phyloP scores from a whole-genome alignment of 2,888 invertebrate genomes.

The Ennomos fuscantarius region DNA sequence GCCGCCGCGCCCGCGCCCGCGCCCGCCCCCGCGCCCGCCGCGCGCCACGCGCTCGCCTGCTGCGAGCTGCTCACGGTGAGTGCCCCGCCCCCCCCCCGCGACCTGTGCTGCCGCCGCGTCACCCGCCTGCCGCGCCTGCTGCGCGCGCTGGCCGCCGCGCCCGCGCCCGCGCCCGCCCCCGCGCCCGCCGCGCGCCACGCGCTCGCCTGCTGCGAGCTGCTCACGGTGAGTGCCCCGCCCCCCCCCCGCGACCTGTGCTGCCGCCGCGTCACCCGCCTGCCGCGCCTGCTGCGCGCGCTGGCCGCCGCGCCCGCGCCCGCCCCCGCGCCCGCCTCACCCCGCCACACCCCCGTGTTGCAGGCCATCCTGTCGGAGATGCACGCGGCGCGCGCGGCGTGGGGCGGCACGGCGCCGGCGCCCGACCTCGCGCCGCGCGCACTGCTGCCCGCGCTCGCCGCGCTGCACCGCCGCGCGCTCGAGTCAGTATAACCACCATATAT shows the following conservation, averaged over 20 bases:
- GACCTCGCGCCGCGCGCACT: slow-evolving; percentile 48
- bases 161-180: no score
- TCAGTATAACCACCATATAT: no score
- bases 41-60: slow-evolving; percentile 17
- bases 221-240: slow-evolving; percentile 42
- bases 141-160: no score
- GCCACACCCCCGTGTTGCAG: slow-evolving; percentile 37
- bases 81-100: neutral
- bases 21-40: no score
- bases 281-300: neutral
- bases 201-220: slow-evolving; percentile 28
- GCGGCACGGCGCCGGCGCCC: slow-evolving; percentile 48
- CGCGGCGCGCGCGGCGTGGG: slow-evolving; percentile 86
- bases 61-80: slow-evolving; percentile 45
- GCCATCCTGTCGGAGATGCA: slow-evolving; percentile 72
- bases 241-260: neutral
- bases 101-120: neutral
- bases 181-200: slow-evolving; percentile 35
- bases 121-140: neutral
- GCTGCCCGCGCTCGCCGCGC: slow-evolving; percentile 53
- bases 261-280: neutral
- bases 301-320: neutral
- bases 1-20: neutral
- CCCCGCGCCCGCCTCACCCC: no score
- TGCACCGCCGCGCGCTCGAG: slow-evolving; percentile 43